Base-by-base conservation (phyloP, 2,888 invertebrate genomes). In the Drosophila hamatofila region DNA sequence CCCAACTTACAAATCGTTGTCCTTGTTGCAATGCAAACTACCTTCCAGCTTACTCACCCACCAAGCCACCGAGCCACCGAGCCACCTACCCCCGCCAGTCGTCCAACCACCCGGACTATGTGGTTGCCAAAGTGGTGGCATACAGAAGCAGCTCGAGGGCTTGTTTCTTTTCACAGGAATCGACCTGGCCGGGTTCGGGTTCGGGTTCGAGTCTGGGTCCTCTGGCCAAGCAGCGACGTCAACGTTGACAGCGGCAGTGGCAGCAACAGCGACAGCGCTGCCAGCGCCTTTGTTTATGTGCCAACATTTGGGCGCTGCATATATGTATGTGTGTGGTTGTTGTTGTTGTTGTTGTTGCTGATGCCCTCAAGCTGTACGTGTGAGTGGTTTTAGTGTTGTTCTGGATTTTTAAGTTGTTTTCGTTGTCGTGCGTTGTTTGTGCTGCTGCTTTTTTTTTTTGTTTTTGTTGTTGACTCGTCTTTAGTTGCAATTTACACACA, bases 361-460 rank as follows among this genome's bases (percentile, higher is more conserved):
- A n/a, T 56, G 66, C 83, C 86, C 85, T 82, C 82, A 83, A 88
- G 86, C 88, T 72, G 66, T 75, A 82, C 81, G 76, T 82, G 86
- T 76, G 86, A 87, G 86, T 87, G 86, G 88, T 88, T 87, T 84
- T 86, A 81, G 86, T 87, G 86, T 88, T 87, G 88, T 86, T 83
- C 86, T 86, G 86, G 88, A 87, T 87, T 87, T 87, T 85, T 87
- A 86, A 87, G 86, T 87, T 87, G 88, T 83, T 87, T 87, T 86
- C 85, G 83, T 85, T 87, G 81, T 87, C 80, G 78, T 85, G 66
- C 67, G 72, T 85, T 76, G 72, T 73, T 78, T 83, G 69, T 81
- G 87, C 64, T 73, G 73, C 2, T 76, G 79, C 80, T 39, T 41
- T 0, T 42, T 21, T 18, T 23, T 25, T 16, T 18, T 30, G 72